Conservation (phyloP, 2,888 invertebrate species). For the Abrostola triplasia region DNA sequence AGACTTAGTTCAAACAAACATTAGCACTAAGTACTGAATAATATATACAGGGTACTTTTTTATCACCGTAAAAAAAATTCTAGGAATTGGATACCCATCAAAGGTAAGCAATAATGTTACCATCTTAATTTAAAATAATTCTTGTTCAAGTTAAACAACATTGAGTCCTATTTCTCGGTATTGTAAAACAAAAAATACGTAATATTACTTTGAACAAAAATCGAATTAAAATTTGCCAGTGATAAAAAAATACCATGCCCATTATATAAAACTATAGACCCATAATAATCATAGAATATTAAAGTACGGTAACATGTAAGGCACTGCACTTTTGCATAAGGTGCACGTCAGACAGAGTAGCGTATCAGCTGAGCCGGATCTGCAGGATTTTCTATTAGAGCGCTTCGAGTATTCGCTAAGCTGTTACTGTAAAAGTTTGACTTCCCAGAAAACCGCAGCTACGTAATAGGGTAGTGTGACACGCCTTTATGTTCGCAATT, state of each 20-base stretch:
- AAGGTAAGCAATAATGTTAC: no score
- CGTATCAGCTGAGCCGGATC: not conserved
- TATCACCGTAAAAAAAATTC: no score
- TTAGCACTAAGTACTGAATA: constrained; percentile 1
- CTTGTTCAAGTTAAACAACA: no score
- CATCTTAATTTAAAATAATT: no score
- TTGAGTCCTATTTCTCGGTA: no score
- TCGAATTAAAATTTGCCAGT: no score
- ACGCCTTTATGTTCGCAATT: not conserved
- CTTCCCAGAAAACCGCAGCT: not conserved
- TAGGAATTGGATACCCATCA: no score
- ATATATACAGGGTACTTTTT: not conserved
- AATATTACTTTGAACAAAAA: no score
- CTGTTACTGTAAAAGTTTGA: constrained; percentile 1
- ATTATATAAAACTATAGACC: no score
- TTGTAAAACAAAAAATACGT: no score
- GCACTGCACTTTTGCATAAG: constrained; percentile 7
- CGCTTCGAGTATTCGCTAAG: not conserved
- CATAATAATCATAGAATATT: not conserved
- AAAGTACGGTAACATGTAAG: constrained; percentile 1
- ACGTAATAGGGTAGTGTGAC: not conserved
- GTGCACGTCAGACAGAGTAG: not conserved
- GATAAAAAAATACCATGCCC: no score
- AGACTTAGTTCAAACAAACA: not conserved
- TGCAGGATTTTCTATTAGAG: constrained; percentile 21